Conservation (phyloP, 2,888 invertebrate genomes). For the Epirrhoe alternata region DNA sequence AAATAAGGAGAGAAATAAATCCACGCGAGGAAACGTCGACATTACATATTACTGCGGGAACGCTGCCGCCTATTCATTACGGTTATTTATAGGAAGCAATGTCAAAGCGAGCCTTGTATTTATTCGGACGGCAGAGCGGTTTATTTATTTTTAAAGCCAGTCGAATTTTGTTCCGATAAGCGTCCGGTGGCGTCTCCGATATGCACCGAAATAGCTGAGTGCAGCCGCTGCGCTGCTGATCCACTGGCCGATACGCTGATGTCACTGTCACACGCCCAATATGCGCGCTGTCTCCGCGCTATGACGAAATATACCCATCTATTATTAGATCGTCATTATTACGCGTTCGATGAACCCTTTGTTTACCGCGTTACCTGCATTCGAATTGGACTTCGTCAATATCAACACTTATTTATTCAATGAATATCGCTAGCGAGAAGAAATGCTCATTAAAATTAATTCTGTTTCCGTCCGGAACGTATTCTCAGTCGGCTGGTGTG, state of each 20-base stretch:
- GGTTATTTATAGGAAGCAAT: conserved; percentile 81
- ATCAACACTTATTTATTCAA: conserved; percentile 41
- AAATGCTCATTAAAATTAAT: conserved; percentile 53
- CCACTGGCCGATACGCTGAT: conserved; percentile 61
- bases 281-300: conserved; percentile 58
- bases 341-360: conserved; percentile 68
- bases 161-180: conserved; percentile 79
- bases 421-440: conserved; percentile 39
- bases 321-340: conserved; percentile 74
- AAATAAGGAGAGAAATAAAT: conserved; percentile 79
- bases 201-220: conserved; percentile 64
- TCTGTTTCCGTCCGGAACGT: conserved; percentile 61
- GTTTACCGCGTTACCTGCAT: conserved; percentile 42
- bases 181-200: conserved; percentile 63
- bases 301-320: conserved; percentile 70
- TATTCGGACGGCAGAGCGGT: conserved; percentile 75
- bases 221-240: conserved; percentile 63
- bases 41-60: conserved; percentile 78
- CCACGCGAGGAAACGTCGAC: conserved; percentile 74
- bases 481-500: conserved; percentile 61
- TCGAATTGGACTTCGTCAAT: conserved; percentile 34
- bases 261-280: conserved; percentile 68
- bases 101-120: conserved; percentile 80
- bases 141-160: conserved; percentile 81
- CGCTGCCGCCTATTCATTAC: conserved; percentile 81